These are phyloP conservation scores for Stenotaenia linearis DNA, from an alignment of 2,888 invertebrate species.

Conservation along the genomic window DNA sequence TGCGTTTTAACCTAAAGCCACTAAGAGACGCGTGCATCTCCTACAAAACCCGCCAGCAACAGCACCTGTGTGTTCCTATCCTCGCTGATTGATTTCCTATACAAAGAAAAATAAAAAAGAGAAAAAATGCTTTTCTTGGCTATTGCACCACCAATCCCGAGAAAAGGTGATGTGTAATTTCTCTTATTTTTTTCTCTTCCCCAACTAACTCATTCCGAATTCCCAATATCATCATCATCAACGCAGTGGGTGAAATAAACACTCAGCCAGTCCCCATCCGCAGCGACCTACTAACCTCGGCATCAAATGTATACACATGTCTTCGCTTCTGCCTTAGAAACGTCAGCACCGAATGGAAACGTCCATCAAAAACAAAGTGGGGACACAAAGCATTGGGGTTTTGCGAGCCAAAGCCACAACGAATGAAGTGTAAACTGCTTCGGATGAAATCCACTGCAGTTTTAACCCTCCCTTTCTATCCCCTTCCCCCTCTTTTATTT, in stretches of 20 bases:
- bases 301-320: not conserved
- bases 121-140: not conserved
- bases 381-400: not conserved
- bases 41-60: constrained; percentile 10
- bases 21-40: not conserved
- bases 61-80: constrained; percentile 7
- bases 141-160: not conserved
- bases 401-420: not conserved
- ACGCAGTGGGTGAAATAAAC: not conserved
- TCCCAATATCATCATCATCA: constrained; percentile 21
- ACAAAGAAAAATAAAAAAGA: not conserved
- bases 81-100: constrained; percentile 6
- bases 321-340: constrained; percentile 16
- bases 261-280: not conserved
- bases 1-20: constrained; percentile 17
- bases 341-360: constrained; percentile 28
- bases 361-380: constrained; percentile 27
- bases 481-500: not conserved
- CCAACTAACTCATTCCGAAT: not conserved
- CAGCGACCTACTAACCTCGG: not conserved
- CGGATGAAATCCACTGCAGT: constrained; percentile 15
- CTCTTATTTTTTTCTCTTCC: not conserved
- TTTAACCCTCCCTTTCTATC: constrained; percentile 10
- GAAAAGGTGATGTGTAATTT: not conserved
- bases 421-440: constrained; percentile 26